phyloP scores from a whole-genome alignment of 2,113 vertebrate genomes.

The Sakesphorus luctuosus region DNA sequence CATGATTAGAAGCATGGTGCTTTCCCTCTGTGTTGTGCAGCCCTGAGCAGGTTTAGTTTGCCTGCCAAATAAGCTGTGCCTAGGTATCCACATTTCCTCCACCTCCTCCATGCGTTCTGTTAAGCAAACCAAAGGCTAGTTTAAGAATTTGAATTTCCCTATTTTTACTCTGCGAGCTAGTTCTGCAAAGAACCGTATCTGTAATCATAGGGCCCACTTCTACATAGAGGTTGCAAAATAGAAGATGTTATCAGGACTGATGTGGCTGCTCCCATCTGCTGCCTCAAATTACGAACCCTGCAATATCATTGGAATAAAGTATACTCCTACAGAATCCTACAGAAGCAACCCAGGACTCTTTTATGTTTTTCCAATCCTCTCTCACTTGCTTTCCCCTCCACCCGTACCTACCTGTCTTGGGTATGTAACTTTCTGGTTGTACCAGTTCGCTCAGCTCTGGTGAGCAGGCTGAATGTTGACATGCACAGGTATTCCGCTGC shows the following conservation, averaged over 20 bases:
- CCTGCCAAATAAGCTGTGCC: slow-evolving; percentile 12
- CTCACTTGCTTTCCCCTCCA: neutral
- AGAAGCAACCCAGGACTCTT: neutral
- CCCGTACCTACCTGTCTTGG: neutral
- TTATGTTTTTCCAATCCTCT: neutral
- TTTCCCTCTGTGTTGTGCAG: neutral
- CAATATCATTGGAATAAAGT: neutral
- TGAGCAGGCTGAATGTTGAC: neutral
- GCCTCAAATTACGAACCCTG: neutral
- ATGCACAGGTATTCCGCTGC: neutral
- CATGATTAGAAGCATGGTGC: neutral
- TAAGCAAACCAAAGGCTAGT: slow-evolving; percentile 4
- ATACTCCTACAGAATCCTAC: neutral
- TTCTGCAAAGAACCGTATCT: neutral
- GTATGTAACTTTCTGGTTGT: slow-evolving; percentile 35
- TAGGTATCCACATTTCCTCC: neutral
- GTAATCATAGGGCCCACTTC: neutral
- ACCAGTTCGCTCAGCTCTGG: slow-evolving; percentile 26
- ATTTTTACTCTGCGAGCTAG: neutral
- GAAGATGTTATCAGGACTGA: slow-evolving; percentile 12
- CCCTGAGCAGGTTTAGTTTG: neutral
- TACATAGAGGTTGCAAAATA: neutral
- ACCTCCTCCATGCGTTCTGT: neutral
- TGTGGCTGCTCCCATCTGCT: neutral
- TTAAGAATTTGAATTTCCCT: slow-evolving; percentile 22